Base-by-base conservation (phyloP, 2,888 invertebrate genomes). In the Plebejus argus region DNA sequence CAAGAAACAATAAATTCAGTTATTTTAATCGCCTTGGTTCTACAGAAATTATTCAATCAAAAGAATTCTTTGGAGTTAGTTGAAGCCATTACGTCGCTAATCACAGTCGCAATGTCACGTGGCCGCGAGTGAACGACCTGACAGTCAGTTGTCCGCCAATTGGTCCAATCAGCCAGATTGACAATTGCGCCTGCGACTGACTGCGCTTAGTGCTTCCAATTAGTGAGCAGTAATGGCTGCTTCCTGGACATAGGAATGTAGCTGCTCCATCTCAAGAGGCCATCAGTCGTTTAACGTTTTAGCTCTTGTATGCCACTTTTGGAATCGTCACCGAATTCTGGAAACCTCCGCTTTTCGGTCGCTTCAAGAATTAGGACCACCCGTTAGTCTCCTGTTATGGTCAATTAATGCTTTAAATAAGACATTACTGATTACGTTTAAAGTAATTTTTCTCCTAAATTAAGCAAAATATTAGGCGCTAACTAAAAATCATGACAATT, bases 151-250 rank as follows among this genome's bases (percentile, higher is more conserved):
- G 23, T 20, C 61, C 61, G 61, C 23, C 61, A 61, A 61, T 61
- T 61, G 61, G 23, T 23, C 61, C 61, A 61, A 61, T 61, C 61
- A 61, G 23, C 61, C 61, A 61, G 61, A 61, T 61, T 61, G 61
- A 61, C 61, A 61, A 61, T 61, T 61, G 61, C 61, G 61, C 61
- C 61, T 61, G 61, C 61, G 61, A 61, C 61, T 61, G 61, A 20
- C 61, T 23, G 61, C 23, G 58, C 58, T 58, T 23, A 61, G 61
- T 61, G 61, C 61, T 61, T 61, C 58, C 61, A 61, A 61, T 61
- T 61, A 61, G 61, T 61, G 61, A 20, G 23, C 10, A 61, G 20
- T 61, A 61, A 23, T 61, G 58, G 20, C 61, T 20, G 61, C 61
- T 61, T 61, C 61, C 61, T 61, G 61, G 61, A 20, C 61, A 20